Base-by-base conservation (phyloP, 2,888 invertebrate genomes). In the Dynastes hyllus region DNA sequence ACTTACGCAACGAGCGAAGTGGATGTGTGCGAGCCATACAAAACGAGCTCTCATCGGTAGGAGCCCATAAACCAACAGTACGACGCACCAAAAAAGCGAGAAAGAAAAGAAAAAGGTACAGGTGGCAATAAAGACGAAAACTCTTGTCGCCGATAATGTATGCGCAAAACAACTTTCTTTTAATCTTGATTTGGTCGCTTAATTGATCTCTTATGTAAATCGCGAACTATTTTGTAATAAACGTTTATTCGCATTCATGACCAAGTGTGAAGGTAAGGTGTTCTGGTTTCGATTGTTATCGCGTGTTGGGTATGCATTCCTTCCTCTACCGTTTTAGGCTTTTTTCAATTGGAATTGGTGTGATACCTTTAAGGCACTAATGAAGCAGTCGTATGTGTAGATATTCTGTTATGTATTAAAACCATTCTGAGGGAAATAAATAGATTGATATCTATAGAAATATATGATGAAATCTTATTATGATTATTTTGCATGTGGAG, bases 171-270 rank as follows among this genome's bases (percentile, higher is more conserved):
- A 51, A 69, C 69, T 69, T 69, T 69, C 69, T 16, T 69, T 63
- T 63, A 63, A 63, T 63, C 63, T 63, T 29, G 63, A 27, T 63
- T 69, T 51, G 51, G 51, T 51, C 51, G 51, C 51, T 69, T 51
- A 63, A 63, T 69, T 69, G 51, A 22, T 51, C 51, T 50, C 69
- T 69, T 69, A 69, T 27, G 51, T 69, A 69, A 69, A 69, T 69
- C 29, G 50, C 13, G 27, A 51, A 51, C 69, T 8, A 29, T 69
- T 69, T 51, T 27, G 40, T 67, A 67, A 69, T 45, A 63, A 27
- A 69, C 27, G 27, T 29, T 69, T 51, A 69, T 69, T 11, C 32
- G 50, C 69, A 69, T 75, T 75, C 73, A 75, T 40, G 50, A 69
- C 50, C 29, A 69, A 69, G 51, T 69, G 29, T 32, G 69, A 69